Base-by-base conservation (phyloP, 2,888 invertebrate genomes). In the Dexiosoma caninum region DNA sequence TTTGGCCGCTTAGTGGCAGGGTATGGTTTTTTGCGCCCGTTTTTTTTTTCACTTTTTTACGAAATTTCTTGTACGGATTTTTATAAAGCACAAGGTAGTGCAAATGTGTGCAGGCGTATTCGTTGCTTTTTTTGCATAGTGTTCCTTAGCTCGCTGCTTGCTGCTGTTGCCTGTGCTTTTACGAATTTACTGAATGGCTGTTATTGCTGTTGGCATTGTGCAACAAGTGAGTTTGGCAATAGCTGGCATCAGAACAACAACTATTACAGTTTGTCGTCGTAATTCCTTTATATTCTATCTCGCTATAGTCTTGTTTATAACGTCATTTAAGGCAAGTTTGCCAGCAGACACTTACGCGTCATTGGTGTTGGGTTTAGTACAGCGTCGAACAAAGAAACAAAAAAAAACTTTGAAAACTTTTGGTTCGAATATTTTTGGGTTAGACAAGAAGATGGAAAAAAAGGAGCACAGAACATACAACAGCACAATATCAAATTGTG, bases 201-300 rank as follows among this genome's bases (percentile, higher is more conserved):
- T 69, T 69, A 55, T 40, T 12, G 57, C 57, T 79, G 62, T 79
- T 87, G 85, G 87, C 86, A 87, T 88, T 90, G 90, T 90, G 90
- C 90, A 90, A 90, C 90, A 90, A 90, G 90, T 90, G 90, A 90
- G 89, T 90, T 90, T 88, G 89, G 87, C 88, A 90, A 86, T 88
- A 88, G 86, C 88, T 86, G 87, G 88, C 88, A 88, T 84, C 87
- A 87, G 87, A 87, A 88, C 86, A 87, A 87, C 87, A 87, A 87
- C 86, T 86, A 85, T 83, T 75, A 66, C 8, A 62, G 62, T 53
- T 30, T 35, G 53, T 62, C 23, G 16, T 62, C n/a, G 35, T 72
- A 14, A 57, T 37, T 21, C 49, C 49, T 85, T 85, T 84, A 46
- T 10, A n/a, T 27, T 59, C 46, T 53, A 42, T 46, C 37, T 57